phyloP scores from a whole-genome alignment of 2,888 invertebrate species.

The Cosmopolites sordidus region DNA sequence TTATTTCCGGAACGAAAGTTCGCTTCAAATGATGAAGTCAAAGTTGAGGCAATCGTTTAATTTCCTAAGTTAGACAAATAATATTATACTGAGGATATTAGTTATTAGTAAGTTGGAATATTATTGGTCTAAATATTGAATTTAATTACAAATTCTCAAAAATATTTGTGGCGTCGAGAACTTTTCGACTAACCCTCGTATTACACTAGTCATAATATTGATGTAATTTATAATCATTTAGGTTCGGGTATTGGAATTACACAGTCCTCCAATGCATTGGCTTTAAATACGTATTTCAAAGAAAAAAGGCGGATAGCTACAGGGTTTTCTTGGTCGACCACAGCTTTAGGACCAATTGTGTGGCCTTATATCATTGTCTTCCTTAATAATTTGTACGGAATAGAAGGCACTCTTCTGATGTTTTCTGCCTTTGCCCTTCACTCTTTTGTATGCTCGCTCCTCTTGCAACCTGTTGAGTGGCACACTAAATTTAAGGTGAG shows the following conservation, averaged over 20 bases:
- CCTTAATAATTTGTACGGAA: constrained; percentile 59
- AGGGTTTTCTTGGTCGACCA: constrained; percentile 66
- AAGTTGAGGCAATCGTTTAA: too few relatives aligned
- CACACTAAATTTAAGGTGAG: constrained; percentile 54
- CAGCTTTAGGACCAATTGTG: constrained; percentile 67
- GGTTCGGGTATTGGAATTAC: constrained; percentile 63
- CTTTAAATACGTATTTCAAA: constrained; percentile 71
- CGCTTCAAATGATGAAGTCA: too few relatives aligned
- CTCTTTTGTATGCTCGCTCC: constrained; percentile 61
- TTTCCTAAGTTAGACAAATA: too few relatives aligned
- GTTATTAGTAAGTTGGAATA: too few relatives aligned
- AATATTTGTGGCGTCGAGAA: too few relatives aligned
- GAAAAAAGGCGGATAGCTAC: constrained; percentile 65
- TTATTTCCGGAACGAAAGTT: too few relatives aligned
- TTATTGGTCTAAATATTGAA: too few relatives aligned
- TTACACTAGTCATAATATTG: too few relatives aligned
- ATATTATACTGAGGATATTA: too few relatives aligned
- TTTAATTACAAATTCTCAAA: too few relatives aligned
- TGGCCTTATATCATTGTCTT: constrained; percentile 68
- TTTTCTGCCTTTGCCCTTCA: constrained; percentile 65
- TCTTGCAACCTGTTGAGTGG: constrained; percentile 73
- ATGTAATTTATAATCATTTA: constrained; percentile 39
- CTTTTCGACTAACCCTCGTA: too few relatives aligned
- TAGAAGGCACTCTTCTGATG: constrained; percentile 62
- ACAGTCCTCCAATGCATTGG: constrained; percentile 65